Evolutionary conservation across 1,140 invertebrate genomes (phyloP), one percentile per base, ranked within the genome.

Genomic region (Bombus superbus): DNA sequence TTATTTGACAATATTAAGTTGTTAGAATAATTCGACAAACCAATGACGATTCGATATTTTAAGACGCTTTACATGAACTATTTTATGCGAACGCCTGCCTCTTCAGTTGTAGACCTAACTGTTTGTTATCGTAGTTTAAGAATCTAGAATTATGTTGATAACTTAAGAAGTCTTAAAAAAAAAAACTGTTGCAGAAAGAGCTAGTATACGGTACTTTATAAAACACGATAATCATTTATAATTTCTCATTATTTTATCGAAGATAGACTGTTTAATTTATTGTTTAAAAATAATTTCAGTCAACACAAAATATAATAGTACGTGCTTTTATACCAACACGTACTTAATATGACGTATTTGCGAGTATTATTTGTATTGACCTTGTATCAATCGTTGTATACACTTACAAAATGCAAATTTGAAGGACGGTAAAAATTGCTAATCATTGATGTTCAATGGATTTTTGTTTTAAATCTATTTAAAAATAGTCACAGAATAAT

Each of bases 61-160:
- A 81, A 72, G 47, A 28, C 10, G 68, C 28, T 57, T 81, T 59
- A 72, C 68, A 81, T 42, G 47, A 81, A 81, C 18, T 15, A 42
- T 18, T 2, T n/a, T n/a, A 1, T 9, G 32, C 10, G 2, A 66
- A 5, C 32, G 2, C 22, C 25, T 47, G 11, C 22, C 6, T 25
- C 18, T 47, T 18, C 15, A 40, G 2, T 40, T 18, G 4, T 47
- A 32, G 1, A 38, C 8, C 42, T 66, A 44, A 25, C 59, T 66
- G 42, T 2, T 25, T 22, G 2, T 62, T 9, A n/a, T 81, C 35
- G 9, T 32, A 47, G 8, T n/a, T n/a, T 59, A 59, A 71, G 35
- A 72, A 81, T 57, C 2, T 8, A 6, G n/a, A 47, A 53, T 38
- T 11, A 69, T 80, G 1, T 42, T 6, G 25, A n/a, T n/a, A 15